A percentile compares a stretch with the other conserved stretches of the same genome.
Evolutionary conservation across 2,113 vertebrate species (phyloP).

Genomic region (Phylloscopus whistleri): DNA sequence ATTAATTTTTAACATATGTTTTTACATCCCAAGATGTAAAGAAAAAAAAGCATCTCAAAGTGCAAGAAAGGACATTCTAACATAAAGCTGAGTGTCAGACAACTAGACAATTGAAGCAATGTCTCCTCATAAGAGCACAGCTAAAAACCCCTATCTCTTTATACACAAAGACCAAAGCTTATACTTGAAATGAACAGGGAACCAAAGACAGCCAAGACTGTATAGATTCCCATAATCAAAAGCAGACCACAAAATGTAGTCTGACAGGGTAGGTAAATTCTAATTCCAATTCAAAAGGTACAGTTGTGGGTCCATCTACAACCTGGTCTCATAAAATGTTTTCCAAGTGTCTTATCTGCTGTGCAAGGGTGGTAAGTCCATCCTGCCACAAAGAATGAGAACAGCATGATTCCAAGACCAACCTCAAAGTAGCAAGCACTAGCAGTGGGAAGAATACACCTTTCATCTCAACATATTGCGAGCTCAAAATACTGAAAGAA

Average conservation of each 20-base stretch:
- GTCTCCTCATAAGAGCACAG: background rate
- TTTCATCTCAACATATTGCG: background rate
- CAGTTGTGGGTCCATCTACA: background rate
- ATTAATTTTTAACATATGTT: background rate
- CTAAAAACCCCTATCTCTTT: background rate
- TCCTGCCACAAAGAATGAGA: background rate
- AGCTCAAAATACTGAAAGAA: background rate
- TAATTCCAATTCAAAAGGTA: background rate
- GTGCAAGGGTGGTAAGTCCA: background rate
- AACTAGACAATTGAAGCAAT: background rate
- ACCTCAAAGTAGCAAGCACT: background rate
- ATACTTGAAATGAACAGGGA: background rate
- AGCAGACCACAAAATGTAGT: background rate
- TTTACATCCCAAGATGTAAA: background rate
- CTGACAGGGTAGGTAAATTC: background rate
- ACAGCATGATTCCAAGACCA: background rate
- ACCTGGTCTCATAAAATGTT: background rate
- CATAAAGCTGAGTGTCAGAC: background rate
- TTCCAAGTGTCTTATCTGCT: background rate
- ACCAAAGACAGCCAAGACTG: background rate
- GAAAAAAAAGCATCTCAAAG: fast-evolving
- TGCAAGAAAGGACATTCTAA: background rate
- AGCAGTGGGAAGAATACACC: background rate
- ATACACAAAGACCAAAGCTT: background rate
- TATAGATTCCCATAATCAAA: background rate